A percentile compares a stretch with the other conserved stretches of the same genome.
Evolutionary conservation across 2,797 vertebrate species (phyloP).

Genomic region (Xiphophorus birchmanni): DNA sequence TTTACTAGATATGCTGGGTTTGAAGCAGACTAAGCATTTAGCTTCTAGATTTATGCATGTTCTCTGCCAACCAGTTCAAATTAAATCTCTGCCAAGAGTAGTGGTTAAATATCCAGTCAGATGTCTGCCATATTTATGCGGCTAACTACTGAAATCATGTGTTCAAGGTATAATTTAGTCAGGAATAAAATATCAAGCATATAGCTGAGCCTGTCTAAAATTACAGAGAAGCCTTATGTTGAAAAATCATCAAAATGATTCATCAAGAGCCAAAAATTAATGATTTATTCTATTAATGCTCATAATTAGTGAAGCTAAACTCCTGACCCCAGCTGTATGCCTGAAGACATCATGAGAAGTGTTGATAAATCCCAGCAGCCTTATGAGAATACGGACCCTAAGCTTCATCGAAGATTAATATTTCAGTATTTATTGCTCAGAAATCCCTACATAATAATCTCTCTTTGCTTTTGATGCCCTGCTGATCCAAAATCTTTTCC

Average conservation of each 20-base stretch:
- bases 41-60: too few relatives aligned
- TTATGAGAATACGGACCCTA: neutral
- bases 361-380: neutral
- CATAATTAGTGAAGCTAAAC: neutral
- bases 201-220: neutral
- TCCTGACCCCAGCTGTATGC: neutral
- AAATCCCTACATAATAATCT: neutral
- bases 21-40: neutral
- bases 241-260: neutral
- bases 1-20: neutral
- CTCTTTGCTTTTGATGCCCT: neutral
- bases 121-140: neutral
- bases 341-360: neutral
- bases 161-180: neutral
- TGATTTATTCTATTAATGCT: neutral
- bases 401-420: constrained; percentile 47
- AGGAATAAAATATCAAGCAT: neutral
- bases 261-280: neutral
- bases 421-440: constrained; percentile 43
- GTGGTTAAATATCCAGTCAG: neutral
- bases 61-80: neutral
- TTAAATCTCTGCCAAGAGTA: neutral
- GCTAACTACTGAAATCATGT: neutral
- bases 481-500: neutral
- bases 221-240: too few relatives aligned